Evolutionary conservation across 2,113 vertebrate genomes (phyloP).

Genomic region (Lophotis ruficrista): DNA sequence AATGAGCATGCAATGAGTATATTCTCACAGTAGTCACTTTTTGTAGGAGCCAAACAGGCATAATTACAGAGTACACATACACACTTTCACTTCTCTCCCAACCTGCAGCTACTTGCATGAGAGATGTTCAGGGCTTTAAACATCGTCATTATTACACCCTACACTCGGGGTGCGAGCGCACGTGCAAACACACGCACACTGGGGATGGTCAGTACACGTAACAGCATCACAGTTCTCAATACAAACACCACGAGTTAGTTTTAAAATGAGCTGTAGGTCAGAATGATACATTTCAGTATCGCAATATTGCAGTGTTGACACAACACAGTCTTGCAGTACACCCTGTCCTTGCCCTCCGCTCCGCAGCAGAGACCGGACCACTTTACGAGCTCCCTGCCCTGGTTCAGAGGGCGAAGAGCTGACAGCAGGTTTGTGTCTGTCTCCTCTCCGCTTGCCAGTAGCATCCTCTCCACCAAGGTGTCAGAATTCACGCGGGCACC

Average conservation of each 20-base stretch:
- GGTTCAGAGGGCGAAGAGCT: background rate
- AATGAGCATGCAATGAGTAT: background rate
- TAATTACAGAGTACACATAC: background rate
- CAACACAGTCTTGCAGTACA: background rate
- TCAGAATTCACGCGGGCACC: background rate
- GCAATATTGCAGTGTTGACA: background rate
- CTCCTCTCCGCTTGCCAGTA: background rate
- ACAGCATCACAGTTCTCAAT: background rate
- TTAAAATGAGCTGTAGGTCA: background rate
- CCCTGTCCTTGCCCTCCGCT: background rate
- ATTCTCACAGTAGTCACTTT: background rate
- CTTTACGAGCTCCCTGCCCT: background rate
- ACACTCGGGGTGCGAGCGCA: fast-evolving
- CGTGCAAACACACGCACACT: background rate
- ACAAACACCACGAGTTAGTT: background rate
- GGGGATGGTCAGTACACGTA: background rate
- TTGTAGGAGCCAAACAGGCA: background rate
- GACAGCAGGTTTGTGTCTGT: fast-evolving
- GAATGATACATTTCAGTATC: fast-evolving
- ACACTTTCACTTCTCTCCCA: conserved; percentile 39
- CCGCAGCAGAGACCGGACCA: fast-evolving
- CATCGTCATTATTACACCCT: background rate
- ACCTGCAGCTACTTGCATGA: background rate
- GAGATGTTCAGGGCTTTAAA: background rate
- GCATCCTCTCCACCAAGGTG: background rate